Conservation (phyloP, 2,888 invertebrate genomes). For the Ferdinandea cuprea region DNA sequence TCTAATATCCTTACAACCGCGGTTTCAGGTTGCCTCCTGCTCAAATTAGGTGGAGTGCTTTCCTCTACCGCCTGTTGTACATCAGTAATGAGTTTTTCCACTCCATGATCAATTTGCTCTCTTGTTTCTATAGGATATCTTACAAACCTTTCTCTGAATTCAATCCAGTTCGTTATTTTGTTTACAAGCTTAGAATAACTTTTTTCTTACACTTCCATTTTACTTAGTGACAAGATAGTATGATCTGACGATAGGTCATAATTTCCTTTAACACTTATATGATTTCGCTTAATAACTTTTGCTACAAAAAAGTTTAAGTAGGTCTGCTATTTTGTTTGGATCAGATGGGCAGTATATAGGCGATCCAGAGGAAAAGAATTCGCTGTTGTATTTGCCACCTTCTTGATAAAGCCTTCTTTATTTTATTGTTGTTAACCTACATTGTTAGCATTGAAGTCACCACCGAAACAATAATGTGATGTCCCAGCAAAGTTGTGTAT, state of each 20-base stretch:
- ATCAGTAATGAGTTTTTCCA: too few relatives aligned
- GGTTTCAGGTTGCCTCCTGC: too few relatives aligned
- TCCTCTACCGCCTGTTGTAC: too few relatives aligned
- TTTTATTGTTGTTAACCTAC: too few relatives aligned
- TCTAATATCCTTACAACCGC: too few relatives aligned
- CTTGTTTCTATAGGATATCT: too few relatives aligned
- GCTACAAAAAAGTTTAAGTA: background rate
- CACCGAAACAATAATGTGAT: background rate
- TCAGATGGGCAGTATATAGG: background rate
- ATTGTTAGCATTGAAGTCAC: background rate
- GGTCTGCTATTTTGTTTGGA: background rate
- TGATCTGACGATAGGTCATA: background rate
- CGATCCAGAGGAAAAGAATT: background rate
- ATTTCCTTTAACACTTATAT: too few relatives aligned
- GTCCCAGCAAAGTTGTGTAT: background rate
- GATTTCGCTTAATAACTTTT: background rate
- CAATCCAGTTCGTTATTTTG: conserved; percentile 6
- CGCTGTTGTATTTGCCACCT: too few relatives aligned
- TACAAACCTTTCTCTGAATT: background rate
- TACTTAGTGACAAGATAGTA: background rate
- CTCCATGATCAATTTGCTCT: too few relatives aligned
- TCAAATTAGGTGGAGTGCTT: too few relatives aligned
- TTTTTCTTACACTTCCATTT: conserved; percentile 6
- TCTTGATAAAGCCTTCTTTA: too few relatives aligned
- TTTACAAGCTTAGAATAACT: conserved; percentile 15